phyloP scores from a whole-genome alignment of 2,888 invertebrate genomes.

The Thumatha senex region DNA sequence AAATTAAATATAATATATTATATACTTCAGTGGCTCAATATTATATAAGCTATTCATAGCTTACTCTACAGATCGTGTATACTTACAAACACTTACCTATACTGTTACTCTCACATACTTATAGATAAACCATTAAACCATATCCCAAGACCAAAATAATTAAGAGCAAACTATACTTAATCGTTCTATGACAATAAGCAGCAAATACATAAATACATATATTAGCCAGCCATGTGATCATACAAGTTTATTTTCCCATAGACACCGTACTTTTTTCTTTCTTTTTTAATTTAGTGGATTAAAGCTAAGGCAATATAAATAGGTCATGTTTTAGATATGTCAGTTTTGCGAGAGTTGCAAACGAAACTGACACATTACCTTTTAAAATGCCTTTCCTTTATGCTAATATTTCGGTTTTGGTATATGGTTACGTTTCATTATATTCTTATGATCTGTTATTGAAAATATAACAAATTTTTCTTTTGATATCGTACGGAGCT shows the following conservation, averaged over 20 bases:
- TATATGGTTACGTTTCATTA: conserved; percentile 48
- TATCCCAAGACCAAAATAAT: conserved; percentile 67
- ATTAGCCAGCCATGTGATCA: too few species aligned
- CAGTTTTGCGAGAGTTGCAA: too few species aligned
- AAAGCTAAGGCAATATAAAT: too few species aligned
- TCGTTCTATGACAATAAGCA: conserved; percentile 51
- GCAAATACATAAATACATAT: too few species aligned
- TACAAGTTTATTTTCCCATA: conserved; percentile 13
- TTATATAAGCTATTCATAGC: conserved; percentile 78
- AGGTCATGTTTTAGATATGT: too few species aligned
- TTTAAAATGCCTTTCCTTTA: conserved; percentile 6
- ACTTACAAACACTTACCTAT: conserved; percentile 58
- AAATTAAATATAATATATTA: conserved; percentile 77
- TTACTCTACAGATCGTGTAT: conserved; percentile 71
- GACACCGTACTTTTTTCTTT: too few species aligned
- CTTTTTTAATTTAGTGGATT: too few species aligned
- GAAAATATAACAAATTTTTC: conserved; percentile 37
- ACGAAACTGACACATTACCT: background rate
- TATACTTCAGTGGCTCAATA: conserved; percentile 81
- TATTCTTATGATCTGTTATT: conserved; percentile 32
- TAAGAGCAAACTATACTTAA: conserved; percentile 38
- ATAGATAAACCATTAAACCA: conserved; percentile 51
- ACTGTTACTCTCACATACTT: conserved; percentile 48
- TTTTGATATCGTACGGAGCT: conserved; percentile 49
- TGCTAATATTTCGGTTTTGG: conserved; percentile 60